Percentiles rank a stretch among this genome's conserved stretches.
These are phyloP conservation scores for Panurus biarmicus DNA, from an alignment of 2,113 vertebrate species.

Conservation along the genomic window DNA sequence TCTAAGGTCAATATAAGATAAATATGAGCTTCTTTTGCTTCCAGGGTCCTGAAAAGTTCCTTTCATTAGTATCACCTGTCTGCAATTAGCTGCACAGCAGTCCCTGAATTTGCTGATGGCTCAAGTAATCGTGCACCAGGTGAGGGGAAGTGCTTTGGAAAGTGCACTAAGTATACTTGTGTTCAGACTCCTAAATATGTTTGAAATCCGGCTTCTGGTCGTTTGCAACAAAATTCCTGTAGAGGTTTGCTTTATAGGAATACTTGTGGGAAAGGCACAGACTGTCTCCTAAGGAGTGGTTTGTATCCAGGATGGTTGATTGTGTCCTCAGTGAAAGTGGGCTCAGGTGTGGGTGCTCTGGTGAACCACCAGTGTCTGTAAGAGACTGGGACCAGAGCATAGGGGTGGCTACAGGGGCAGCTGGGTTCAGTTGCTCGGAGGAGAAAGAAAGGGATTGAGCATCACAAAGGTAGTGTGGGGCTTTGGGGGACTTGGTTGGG, in stretches of 20 bases:
- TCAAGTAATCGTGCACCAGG: background rate
- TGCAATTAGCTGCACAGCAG: background rate
- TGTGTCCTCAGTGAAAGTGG: too few relatives aligned
- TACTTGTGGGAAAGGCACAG: background rate
- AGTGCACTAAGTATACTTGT: background rate
- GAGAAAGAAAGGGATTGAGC: background rate
- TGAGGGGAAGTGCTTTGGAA: background rate
- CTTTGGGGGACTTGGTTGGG: background rate
- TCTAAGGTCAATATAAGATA: background rate
- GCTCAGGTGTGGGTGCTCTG: background rate
- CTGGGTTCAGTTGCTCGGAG: background rate
- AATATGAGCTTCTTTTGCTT: background rate
- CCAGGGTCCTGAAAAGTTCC: background rate
- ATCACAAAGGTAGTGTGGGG: rapidly evolving
- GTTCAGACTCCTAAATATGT: background rate
- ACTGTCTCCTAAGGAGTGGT: background rate
- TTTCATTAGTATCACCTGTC: background rate
- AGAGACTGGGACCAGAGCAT: background rate
- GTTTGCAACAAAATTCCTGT: background rate
- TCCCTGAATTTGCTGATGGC: background rate
- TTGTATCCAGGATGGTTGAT: background rate
- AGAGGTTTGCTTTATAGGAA: background rate
- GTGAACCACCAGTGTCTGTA: background rate
- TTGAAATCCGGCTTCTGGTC: background rate
- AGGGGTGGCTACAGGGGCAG: rapidly evolving